phyloP scores from a whole-genome alignment of 2,113 vertebrate species.

The Neodontobutis hainanensis region DNA sequence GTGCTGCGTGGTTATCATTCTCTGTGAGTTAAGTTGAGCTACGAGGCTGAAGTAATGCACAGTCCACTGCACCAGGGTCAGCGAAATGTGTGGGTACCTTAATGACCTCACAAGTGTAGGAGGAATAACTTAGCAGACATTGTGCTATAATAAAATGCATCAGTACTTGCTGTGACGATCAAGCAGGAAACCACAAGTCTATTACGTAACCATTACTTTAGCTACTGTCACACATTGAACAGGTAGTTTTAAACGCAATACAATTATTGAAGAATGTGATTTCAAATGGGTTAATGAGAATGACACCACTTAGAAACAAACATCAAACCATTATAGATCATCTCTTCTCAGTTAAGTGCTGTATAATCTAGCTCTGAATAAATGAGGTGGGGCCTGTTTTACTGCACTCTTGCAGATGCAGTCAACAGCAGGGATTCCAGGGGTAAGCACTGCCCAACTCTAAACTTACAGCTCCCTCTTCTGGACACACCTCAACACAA shows the following conservation, averaged over 20 bases:
- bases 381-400: too few species aligned
- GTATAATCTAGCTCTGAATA: not conserved
- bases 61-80: conserved; percentile 20
- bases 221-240: not conserved
- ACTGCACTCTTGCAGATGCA: not conserved
- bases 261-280: not conserved
- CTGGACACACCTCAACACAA: conserved; percentile 23
- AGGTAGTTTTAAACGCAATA: not conserved
- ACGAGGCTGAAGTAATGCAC: conserved; percentile 4
- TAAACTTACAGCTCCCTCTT: conserved; percentile 54
- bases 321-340: not conserved
- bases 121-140: conserved; percentile 38
- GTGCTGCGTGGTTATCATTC: conserved; percentile 15
- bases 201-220: not conserved
- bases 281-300: not conserved
- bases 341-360: not conserved
- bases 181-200: not conserved
- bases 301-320: not conserved
- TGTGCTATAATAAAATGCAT: conserved; percentile 6
- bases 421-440: not conserved
- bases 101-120: conserved; percentile 39
- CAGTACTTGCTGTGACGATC: not conserved
- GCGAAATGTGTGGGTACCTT: conserved; percentile 15
- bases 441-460: conserved; percentile 1
- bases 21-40: conserved; percentile 18